phyloP scores from a whole-genome alignment of 2,797 vertebrate genomes.

The Gymnoscopelus microlampas region DNA sequence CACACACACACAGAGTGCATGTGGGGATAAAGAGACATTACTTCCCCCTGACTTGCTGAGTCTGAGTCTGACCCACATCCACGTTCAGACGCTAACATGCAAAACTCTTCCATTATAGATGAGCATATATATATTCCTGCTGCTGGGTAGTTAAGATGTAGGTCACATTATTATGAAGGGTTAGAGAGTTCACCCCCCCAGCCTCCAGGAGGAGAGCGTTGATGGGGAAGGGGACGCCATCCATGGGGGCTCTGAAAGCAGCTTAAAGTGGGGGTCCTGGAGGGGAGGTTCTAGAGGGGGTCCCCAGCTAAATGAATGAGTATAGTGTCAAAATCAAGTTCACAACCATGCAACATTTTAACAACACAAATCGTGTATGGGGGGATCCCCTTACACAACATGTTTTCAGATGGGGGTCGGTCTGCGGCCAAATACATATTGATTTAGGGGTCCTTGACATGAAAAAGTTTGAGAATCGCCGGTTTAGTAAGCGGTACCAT shows the following conservation, averaged over 20 bases:
- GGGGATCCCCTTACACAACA: no score
- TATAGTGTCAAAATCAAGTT: no score
- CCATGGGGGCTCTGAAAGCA: slow-evolving; percentile 4
- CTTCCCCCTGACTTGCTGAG: slow-evolving; percentile 38
- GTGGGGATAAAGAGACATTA: slow-evolving; percentile 41
- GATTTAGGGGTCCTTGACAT: no score
- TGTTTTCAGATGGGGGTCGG: no score
- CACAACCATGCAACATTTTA: no score
- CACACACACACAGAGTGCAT: slow-evolving; percentile 7
- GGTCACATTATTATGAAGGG: slow-evolving; percentile 61
- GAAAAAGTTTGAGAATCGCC: no score
- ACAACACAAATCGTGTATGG: no score
- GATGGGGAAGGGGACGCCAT: neutral
- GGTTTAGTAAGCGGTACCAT: no score
- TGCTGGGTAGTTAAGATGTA: slow-evolving; percentile 60
- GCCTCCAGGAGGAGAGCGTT: neutral
- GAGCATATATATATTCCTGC: slow-evolving; percentile 40
- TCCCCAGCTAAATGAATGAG: neutral
- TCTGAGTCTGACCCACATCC: slow-evolving; percentile 38
- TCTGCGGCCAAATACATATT: no score
- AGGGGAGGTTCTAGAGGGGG: neutral
- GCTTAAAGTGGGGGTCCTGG: neutral
- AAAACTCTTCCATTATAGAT: slow-evolving; percentile 74
- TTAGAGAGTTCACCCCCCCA: slow-evolving; percentile 40
- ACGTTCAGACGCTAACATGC: slow-evolving; percentile 48